Base-by-base conservation (phyloP, 1,140 invertebrate species). In the Drosophila obscura region DNA sequence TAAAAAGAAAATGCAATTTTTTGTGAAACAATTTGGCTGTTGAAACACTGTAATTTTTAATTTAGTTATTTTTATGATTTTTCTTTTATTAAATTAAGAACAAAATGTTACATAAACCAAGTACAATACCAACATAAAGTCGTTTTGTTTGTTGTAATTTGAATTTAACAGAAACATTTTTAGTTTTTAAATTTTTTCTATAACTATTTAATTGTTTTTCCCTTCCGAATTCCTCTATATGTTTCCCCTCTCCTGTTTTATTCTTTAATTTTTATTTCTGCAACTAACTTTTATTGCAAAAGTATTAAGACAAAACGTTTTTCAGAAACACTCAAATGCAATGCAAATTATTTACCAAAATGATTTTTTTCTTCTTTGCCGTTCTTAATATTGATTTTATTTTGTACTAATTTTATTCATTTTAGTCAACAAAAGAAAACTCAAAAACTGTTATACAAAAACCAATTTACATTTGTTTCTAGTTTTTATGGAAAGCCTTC, bases 11-110 rank as follows among this genome's bases (percentile, higher is more conserved):
- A 88, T 83, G 83, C 83, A 87, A 88, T 85, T 87, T 78, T 87
- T 87, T 88, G 79, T 87, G 76, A 87, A 69, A 88, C 79, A 79
- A 87, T 88, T 87, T 87, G 83, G 83, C 83, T 88, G 83, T 87
- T 78, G 64, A 87, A 87, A 84, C 76, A 82, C 35, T 85, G 43
- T 73, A 50, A 60, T 75, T 75, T 75, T 75, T 67, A 65, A 60
- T 75, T 66, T 65, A 75, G 59, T 45, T 66, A 75, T 49, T 77
- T 77, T 85, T 85, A 71, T 67, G 68, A 82, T 73, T 79, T 79
- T 53, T 73, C 56, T 50, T 71, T 69, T 57, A 73, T 71, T 64
- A 73, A 63, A 56, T 49, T 64, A 53, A 41, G 55, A 39, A 39
- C 48, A 60, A 71, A 41, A 51, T 43, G 26, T 31, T 24, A 57